These are phyloP conservation scores for Chaetodon trifasciatus DNA, from an alignment of 2,797 vertebrate genomes.

Conservation along the genomic window DNA sequence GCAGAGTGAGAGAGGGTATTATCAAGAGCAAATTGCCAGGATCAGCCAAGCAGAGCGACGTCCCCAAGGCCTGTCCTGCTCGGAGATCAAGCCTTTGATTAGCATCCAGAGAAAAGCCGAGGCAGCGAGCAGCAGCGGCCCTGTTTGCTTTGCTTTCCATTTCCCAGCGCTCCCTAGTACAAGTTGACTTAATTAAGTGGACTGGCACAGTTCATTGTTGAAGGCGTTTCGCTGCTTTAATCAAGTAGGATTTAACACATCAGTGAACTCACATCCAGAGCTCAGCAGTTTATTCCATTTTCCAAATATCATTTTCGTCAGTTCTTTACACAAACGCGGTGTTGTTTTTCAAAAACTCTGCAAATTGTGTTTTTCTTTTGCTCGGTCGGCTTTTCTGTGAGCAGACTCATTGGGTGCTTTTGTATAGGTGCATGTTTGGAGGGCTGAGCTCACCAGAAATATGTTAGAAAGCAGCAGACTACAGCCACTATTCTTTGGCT, in stretches of 20 bases:
- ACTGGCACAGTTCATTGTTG: slow-evolving; percentile 78
- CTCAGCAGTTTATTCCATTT: slow-evolving; percentile 68
- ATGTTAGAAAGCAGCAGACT: slow-evolving; percentile 50
- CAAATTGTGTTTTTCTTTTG: slow-evolving; percentile 29
- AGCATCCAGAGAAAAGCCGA: slow-evolving; percentile 74
- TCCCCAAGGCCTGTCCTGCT: slow-evolving; percentile 77
- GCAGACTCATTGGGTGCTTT: slow-evolving; percentile 26
- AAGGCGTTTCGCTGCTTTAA: slow-evolving; percentile 82
- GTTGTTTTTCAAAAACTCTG: slow-evolving; percentile 41
- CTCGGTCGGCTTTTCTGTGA: slow-evolving; percentile 33
- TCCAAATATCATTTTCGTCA: slow-evolving; percentile 60
- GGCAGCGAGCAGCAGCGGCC: slow-evolving; percentile 61
- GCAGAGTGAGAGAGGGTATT: slow-evolving; percentile 66
- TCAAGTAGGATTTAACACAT: slow-evolving; percentile 87
- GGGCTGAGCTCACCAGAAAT: slow-evolving; percentile 55
- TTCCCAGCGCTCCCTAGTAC: slow-evolving; percentile 77
- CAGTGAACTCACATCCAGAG: slow-evolving; percentile 72
- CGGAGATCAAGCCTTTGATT: slow-evolving; percentile 83
- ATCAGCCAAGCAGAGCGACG: slow-evolving; percentile 81
- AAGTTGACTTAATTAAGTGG: slow-evolving; percentile 86
- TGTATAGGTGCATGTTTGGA: slow-evolving; percentile 54
- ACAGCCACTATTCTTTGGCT: slow-evolving; percentile 54
- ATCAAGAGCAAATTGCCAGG: slow-evolving; percentile 83
- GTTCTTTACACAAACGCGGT: slow-evolving; percentile 21
- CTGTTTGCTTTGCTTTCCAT: slow-evolving; percentile 82